Conservation (phyloP, 2,888 invertebrate genomes). For the Petrophora chlorosata region DNA sequence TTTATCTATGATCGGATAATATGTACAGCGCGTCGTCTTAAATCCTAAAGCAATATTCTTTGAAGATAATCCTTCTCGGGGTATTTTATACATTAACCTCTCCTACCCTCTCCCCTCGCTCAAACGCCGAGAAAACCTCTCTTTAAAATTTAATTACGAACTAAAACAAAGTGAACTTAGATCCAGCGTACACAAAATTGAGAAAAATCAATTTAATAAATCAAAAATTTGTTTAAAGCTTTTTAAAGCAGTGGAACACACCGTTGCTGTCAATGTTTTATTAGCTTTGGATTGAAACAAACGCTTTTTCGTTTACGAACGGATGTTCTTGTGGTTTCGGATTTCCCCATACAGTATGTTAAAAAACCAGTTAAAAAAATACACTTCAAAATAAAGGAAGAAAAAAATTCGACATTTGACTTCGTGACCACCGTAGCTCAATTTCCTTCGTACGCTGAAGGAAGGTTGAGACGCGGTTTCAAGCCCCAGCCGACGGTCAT, state of each 20-base stretch:
- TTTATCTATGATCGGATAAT: constrained; percentile 19
- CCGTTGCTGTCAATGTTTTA: constrained; percentile 2
- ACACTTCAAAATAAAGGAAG: too few relatives aligned
- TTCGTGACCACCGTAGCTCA: too few relatives aligned
- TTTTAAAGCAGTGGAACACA: background rate
- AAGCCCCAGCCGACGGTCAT: too few relatives aligned
- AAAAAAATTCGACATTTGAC: too few relatives aligned
- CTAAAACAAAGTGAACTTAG: constrained; percentile 7
- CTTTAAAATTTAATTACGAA: constrained; percentile 5
- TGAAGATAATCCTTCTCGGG: constrained; percentile 29
- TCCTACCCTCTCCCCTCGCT: background rate
- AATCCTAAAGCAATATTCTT: constrained; percentile 27
- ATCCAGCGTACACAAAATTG: background rate
- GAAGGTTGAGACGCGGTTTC: too few relatives aligned
- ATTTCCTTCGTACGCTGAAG: too few relatives aligned
- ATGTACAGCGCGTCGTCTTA: constrained; percentile 16
- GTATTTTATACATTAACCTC: constrained; percentile 36
- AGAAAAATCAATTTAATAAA: too few relatives aligned
- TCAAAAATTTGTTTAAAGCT: constrained; percentile 14
- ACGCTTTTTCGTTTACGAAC: constrained; percentile 15
- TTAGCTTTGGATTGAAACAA: too few relatives aligned
- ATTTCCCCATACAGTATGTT: too few relatives aligned
- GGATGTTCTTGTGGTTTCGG: too few relatives aligned
- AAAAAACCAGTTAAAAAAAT: too few relatives aligned
- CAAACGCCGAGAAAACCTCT: constrained; percentile 8